Percentiles rank a stretch among this genome's conserved stretches.
Evolutionary conservation across 1,140 invertebrate species (phyloP).

Genomic region (Zaprionus camerounensis): DNA sequence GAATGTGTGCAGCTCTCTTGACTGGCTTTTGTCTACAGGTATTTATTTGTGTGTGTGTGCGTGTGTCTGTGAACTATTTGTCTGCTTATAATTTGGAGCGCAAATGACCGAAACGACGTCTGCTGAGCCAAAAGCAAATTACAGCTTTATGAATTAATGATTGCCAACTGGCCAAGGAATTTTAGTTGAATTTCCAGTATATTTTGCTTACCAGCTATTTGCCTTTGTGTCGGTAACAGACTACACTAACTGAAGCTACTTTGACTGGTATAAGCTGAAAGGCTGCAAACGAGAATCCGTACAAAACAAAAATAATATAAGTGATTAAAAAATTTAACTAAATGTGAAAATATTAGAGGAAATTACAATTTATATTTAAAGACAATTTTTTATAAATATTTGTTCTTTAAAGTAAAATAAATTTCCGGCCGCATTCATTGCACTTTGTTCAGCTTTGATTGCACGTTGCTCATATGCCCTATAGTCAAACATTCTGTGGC

Average conservation of each 20-base stretch:
- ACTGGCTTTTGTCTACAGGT: slow-evolving; percentile 6
- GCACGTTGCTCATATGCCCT: slow-evolving; percentile 41
- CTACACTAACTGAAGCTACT: slow-evolving; percentile 6
- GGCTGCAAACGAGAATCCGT: not conserved
- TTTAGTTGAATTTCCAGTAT: slow-evolving; percentile 37
- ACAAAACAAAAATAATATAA: too few species aligned
- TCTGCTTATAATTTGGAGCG: slow-evolving; percentile 62
- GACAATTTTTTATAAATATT: not conserved
- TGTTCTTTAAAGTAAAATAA: not conserved
- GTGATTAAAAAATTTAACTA: not conserved
- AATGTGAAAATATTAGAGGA: not conserved
- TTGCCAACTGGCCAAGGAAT: slow-evolving; percentile 33
- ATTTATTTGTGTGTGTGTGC: not conserved
- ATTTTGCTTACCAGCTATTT: slow-evolving; percentile 22
- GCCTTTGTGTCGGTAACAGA: slow-evolving; percentile 5
- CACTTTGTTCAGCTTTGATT: slow-evolving; percentile 1
- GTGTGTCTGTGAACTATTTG: slow-evolving; percentile 39
- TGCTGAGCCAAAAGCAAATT: slow-evolving; percentile 62
- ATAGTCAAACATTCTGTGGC: slow-evolving; percentile 21
- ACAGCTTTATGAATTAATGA: slow-evolving; percentile 68
- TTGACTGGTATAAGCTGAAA: not conserved
- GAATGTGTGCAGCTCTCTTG: slow-evolving; percentile 8
- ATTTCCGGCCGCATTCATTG: not conserved
- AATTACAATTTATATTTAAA: not conserved
- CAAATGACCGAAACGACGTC: slow-evolving; percentile 65